Evolutionary conservation across 2,113 vertebrate genomes (phyloP), one percentile per base, ranked within the genome.

Genomic region (Brienomyrus longianalis): DNA sequence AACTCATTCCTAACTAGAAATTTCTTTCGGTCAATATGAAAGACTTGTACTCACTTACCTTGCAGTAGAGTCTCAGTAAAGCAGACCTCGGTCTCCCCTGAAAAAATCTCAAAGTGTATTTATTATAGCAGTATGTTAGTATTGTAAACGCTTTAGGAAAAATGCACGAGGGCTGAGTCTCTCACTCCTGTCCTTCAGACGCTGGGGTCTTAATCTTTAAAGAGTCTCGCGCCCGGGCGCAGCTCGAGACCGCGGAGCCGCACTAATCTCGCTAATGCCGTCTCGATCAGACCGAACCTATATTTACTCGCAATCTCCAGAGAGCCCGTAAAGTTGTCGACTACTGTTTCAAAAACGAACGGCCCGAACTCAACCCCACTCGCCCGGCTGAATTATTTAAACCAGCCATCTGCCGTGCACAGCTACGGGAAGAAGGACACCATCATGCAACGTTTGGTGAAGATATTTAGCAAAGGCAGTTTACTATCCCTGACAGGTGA

Each of bases 401-500:
- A 50, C 43, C n/a, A 50, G 43, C 47, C 83, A 50, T 52, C 50
- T 86, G 85, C 47, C 47, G 47, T 31, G 52, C 85, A 31, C 27
- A 3, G 13, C 50, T 17, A 19, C 85, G 23, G n/a, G 48, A 17
- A 27, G 62, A 70, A 35, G n/a, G 88, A 47, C 11, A 74, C 70
- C 62, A 70, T 31, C 27, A 5, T n/a, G 13, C 23, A 86, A 27
- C 50, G 31, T 31, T 54, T 31, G 88, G 43, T 56, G 66, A 80
- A 52, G 19, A 74, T 74, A 19, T 87, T 90, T 77, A 74, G 84
- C 84, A 52, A 35, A 89, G 3, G 90, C 87, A 43, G 66, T 84
- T 87, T 39, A 56, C 86, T 66, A 43, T 43, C 89, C 88, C 45
- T 89, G 85, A 91, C 90, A 91, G 89, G 85, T 91, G 89, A 88